Evolutionary conservation across 2,797 vertebrate species (phyloP).

Genomic region (Morelia viridis): DNA sequence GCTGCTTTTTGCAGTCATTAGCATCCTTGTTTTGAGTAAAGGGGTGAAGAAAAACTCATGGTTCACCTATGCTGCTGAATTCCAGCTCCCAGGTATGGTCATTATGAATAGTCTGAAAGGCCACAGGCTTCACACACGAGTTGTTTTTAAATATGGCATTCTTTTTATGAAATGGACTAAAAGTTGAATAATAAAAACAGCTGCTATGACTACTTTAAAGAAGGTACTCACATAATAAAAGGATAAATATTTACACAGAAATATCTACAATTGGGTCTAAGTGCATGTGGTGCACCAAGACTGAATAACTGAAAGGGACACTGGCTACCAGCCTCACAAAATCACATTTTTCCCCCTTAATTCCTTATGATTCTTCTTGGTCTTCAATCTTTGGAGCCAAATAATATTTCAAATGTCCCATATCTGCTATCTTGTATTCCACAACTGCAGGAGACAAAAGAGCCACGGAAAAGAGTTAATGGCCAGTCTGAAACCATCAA

Average conservation of each 20-base stretch:
- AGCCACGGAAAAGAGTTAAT: background rate
- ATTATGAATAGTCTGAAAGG: background rate
- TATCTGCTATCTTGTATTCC: conserved; percentile 95
- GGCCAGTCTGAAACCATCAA: background rate
- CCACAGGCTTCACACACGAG: background rate
- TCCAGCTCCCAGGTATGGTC: background rate
- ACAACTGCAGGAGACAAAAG: conserved; percentile 77
- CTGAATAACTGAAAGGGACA: background rate
- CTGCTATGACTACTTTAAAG: conserved; percentile 39
- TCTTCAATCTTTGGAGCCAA: conserved; percentile 93
- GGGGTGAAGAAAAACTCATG: background rate
- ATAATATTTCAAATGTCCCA: conserved; percentile 95
- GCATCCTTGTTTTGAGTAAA: background rate
- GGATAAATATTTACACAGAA: conserved; percentile 75
- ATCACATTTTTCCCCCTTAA: conserved; percentile 7
- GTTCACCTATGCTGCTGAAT: background rate
- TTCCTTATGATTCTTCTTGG: conserved; percentile 81
- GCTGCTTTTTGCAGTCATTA: conserved; percentile 14
- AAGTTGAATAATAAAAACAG: conserved; percentile 12
- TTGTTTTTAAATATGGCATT: conserved; percentile 32
- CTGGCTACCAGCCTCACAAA: conserved; percentile 24
- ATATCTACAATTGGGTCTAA: conserved; percentile 72
- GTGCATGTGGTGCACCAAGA: conserved; percentile 36
- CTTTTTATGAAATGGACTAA: conserved; percentile 4
- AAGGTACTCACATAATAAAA: conserved; percentile 36